Evolutionary conservation across 2,113 vertebrate genomes (phyloP).

Genomic region (Caranx melampygus): DNA sequence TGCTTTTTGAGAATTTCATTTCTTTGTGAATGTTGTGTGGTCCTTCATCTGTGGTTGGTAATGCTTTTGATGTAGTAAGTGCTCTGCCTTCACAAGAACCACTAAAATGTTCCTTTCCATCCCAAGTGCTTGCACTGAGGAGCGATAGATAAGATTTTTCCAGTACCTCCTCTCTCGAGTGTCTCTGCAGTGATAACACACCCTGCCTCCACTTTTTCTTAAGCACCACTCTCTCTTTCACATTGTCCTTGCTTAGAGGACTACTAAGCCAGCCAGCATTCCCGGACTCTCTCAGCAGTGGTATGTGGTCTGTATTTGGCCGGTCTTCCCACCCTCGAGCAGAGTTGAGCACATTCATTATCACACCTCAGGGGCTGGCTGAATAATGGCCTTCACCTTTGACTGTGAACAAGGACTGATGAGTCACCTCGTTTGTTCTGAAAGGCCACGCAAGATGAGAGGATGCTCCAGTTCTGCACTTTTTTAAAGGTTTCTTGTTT

Average conservation of each 20-base stretch:
- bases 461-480: neutral
- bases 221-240: slow-evolving; percentile 28
- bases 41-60: neutral
- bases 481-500: neutral
- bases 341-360: slow-evolving; percentile 57
- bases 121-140: neutral
- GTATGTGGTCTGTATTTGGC: slow-evolving; percentile 56
- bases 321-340: slow-evolving; percentile 25
- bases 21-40: neutral
- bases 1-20: neutral
- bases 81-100: neutral
- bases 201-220: slow-evolving; percentile 16
- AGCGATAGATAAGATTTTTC: neutral
- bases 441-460: slow-evolving; percentile 18
- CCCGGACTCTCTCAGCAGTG: slow-evolving; percentile 47
- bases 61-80: neutral
- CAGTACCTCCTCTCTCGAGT: slow-evolving; percentile 8
- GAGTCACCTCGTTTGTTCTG: slow-evolving; percentile 19
- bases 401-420: slow-evolving; percentile 31
- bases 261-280: slow-evolving; percentile 36
- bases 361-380: slow-evolving; percentile 46
- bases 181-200: slow-evolving; percentile 28
- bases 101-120: neutral
- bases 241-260: slow-evolving; percentile 10
- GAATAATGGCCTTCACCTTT: slow-evolving; percentile 52